phyloP scores from a whole-genome alignment of 2,888 invertebrate genomes.

The Drosophila gaucha region DNA sequence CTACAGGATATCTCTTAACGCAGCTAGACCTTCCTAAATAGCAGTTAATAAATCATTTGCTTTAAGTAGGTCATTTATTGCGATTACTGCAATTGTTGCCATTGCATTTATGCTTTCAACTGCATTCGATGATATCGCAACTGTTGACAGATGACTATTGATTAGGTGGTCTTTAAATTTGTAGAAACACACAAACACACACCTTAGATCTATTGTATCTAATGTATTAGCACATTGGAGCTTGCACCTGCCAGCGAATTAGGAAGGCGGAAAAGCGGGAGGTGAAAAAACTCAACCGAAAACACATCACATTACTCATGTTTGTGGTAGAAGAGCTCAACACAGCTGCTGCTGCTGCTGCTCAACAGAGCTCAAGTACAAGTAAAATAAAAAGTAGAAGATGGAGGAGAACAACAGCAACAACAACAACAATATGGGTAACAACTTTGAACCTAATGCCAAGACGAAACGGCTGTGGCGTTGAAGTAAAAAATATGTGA shows the following conservation, averaged over 20 bases:
- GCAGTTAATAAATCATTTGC: neutral
- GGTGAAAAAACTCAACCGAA: constrained; percentile 32
- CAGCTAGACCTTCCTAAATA: neutral
- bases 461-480: constrained; percentile 42
- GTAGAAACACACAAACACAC: constrained; percentile 3
- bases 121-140: constrained; percentile 17
- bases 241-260: constrained; percentile 48
- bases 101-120: neutral
- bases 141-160: constrained; percentile 48
- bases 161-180: constrained; percentile 52
- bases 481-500: constrained; percentile 81
- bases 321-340: constrained; percentile 58
- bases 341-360: constrained; percentile 53
- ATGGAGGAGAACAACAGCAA: constrained; percentile 19
- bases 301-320: constrained; percentile 74
- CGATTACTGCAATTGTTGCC: neutral
- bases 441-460: constrained; percentile 57
- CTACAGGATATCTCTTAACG: neutral
- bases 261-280: neutral
- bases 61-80: neutral
- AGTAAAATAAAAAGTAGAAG: constrained; percentile 16
- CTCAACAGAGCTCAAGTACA: constrained; percentile 12
- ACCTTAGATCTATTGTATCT: constrained; percentile 43
- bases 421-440: constrained; percentile 23
- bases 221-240: constrained; percentile 55